Percentiles rank a stretch among this genome's conserved stretches.
phyloP scores from a whole-genome alignment of 2,797 vertebrate species.

The Melanotaenia boesemani region DNA sequence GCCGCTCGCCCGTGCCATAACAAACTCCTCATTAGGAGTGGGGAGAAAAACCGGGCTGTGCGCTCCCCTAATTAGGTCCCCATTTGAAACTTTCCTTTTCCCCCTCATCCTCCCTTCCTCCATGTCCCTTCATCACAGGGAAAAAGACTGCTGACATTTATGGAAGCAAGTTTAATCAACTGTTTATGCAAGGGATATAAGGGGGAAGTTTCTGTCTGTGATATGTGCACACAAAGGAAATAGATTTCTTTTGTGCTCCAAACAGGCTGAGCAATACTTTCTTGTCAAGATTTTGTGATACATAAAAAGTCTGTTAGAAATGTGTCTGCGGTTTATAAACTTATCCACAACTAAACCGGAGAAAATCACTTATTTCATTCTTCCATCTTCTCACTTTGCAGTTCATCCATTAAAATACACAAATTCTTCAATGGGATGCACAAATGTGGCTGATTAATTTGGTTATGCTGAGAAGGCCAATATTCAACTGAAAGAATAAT shows the following conservation, averaged over 20 bases:
- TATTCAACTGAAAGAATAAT: conserved; percentile 76
- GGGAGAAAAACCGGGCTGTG: conserved; percentile 67
- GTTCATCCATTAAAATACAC: conserved; percentile 45
- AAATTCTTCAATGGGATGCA: conserved; percentile 38
- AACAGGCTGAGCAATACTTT: background rate
- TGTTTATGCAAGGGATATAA: conserved; percentile 51
- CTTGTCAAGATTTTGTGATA: conserved; percentile 10
- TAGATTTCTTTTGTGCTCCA: conserved; percentile 30
- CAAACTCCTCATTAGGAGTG: conserved; percentile 83
- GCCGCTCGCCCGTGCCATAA: conserved; percentile 63
- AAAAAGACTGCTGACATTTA: conserved; percentile 75
- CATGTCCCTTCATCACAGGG: conserved; percentile 70
- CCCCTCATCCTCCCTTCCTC: conserved; percentile 29
- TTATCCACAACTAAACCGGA: conserved; percentile 22
- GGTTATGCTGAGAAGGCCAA: conserved; percentile 61
- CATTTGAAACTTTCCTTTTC: conserved; percentile 78
- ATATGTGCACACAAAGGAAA: conserved; percentile 53
- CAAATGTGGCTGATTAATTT: conserved; percentile 60
- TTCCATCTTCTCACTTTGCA: conserved; percentile 36
- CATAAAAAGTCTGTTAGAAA: conserved; percentile 24
- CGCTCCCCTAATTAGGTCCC: conserved; percentile 82
- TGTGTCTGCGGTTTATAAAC: conserved; percentile 16
- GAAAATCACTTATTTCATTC: conserved; percentile 21
- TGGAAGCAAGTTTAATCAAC: conserved; percentile 73
- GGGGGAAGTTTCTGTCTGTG: conserved; percentile 64